Evolutionary conservation across 1,140 invertebrate species (phyloP), one percentile per base, ranked within the genome.

Genomic region (Drosophila sp.): DNA sequence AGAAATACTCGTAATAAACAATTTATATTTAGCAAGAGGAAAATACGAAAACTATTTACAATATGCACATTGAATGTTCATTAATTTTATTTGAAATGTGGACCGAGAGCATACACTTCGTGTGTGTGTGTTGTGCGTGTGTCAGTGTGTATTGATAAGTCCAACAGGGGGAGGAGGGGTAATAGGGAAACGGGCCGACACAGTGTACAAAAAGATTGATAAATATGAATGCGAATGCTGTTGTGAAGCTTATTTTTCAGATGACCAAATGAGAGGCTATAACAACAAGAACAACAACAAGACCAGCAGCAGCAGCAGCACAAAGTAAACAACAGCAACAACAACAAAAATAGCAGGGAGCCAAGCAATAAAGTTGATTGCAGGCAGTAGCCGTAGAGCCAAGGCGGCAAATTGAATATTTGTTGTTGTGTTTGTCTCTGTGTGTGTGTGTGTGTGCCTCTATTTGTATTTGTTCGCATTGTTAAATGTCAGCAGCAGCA

Each of bases 281-380:
- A 50, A 50, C 25, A 50, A 50, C 44, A 47, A 47, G 23, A 47
- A 25, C 23, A 47, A 44, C 17, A 35, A 38, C 35, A 66, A 54
- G 60, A 60, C 17, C 44, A 29, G 17, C 64, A 33, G 67, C 56
- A 61, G 60, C 65, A 62, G 41, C 61, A 72, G 57, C 72, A 66
- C 79, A 54, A 72, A 84, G 69, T 63, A 72, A 83, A 80, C 65
- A 67, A 75, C 23, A 74, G 41, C 30, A 50, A 60, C 40, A 75
- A 68, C 57, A 58, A 62, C 65, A 56, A 50, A 64, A 67, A 71
- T 67, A 71, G 58, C 62, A 25, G 17, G 64, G 58, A 44, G 54
- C 54, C 65, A 61, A 79, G 81, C 58, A 86, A 86, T 85, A 86
- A 79, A 86, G 71, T 86, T 86, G 71, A 86, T 86, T 81, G 82